Percentiles rank a stretch among this genome's conserved stretches.
Conservation (phyloP, 2,888 invertebrate species). For the Drepanosiphum platanoidis region DNA sequence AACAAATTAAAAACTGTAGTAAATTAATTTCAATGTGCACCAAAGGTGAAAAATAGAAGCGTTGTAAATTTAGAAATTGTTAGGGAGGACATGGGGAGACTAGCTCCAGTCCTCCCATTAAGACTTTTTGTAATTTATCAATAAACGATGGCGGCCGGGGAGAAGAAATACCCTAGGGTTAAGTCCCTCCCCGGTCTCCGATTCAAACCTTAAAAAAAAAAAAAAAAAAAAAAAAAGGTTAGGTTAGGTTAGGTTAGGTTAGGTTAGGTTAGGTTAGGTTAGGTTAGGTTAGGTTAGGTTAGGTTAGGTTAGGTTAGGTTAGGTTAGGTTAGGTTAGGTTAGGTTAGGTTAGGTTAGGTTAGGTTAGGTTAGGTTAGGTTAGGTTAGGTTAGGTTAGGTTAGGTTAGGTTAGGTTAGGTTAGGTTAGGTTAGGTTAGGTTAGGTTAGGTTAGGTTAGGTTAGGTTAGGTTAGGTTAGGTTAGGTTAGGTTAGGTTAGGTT, state of each 20-base stretch:
- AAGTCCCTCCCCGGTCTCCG: no score
- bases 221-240: no score
- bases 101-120: no score
- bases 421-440: slow-evolving; percentile 63
- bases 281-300: slow-evolving; percentile 63
- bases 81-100: no score
- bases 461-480: slow-evolving; percentile 56
- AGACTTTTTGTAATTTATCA: no score
- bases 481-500: slow-evolving; percentile 62
- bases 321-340: slow-evolving; percentile 63
- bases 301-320: slow-evolving; percentile 63
- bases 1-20: no score
- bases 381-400: slow-evolving; percentile 63
- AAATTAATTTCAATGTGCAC: no score
- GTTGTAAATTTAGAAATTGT: no score
- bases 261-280: slow-evolving; percentile 64
- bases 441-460: slow-evolving; percentile 63
- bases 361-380: slow-evolving; percentile 63
- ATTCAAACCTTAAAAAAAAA: no score
- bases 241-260: slow-evolving; percentile 64
- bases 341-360: slow-evolving; percentile 63
- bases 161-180: no score
- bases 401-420: slow-evolving; percentile 63
- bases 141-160: no score
- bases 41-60: no score